Percentiles rank a stretch among this genome's conserved stretches.
Conservation (phyloP, 2,797 vertebrate species). For the Gouania willdenowi region DNA sequence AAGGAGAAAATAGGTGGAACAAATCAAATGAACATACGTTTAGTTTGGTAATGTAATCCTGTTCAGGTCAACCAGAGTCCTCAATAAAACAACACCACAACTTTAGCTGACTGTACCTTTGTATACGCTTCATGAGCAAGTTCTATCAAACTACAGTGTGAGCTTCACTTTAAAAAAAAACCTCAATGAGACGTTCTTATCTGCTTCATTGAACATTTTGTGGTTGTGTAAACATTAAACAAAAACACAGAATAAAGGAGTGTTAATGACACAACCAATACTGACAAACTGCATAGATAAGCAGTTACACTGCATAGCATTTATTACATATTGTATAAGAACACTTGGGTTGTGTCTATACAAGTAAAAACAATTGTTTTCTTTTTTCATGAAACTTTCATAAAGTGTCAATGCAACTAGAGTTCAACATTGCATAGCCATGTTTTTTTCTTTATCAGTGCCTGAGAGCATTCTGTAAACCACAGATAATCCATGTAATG, state of each 20-base stretch:
- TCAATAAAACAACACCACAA: too few relatives aligned
- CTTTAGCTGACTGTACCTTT: too few relatives aligned
- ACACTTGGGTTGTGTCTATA: conserved; percentile 58
- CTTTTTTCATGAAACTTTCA: conserved; percentile 61
- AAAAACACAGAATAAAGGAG: conserved; percentile 8
- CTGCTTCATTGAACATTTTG: too few relatives aligned
- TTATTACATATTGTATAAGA: conserved; percentile 34
- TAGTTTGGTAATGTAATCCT: too few relatives aligned
- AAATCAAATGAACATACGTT: too few relatives aligned
- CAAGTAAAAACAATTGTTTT: conserved; percentile 72
- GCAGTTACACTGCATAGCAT: conserved; percentile 33
- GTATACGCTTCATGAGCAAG: too few relatives aligned
- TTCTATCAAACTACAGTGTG: too few relatives aligned
- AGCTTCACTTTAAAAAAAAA: too few relatives aligned
- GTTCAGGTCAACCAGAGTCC: too few relatives aligned
- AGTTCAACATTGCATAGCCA: conserved; percentile 73
- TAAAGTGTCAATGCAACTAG: conserved; percentile 79
- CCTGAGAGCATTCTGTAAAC: conserved; percentile 21
- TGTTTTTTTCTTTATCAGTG: conserved; percentile 31
- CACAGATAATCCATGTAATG: conserved; percentile 21
- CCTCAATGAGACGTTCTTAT: too few relatives aligned
- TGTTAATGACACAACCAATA: conserved; percentile 24
- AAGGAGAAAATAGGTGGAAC: too few relatives aligned
- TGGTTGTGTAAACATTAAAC: conserved; percentile 9
- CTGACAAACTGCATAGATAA: conserved; percentile 40